Evolutionary conservation across 2,888 invertebrate species (phyloP).

Genomic region (Lamproptera curius): DNA sequence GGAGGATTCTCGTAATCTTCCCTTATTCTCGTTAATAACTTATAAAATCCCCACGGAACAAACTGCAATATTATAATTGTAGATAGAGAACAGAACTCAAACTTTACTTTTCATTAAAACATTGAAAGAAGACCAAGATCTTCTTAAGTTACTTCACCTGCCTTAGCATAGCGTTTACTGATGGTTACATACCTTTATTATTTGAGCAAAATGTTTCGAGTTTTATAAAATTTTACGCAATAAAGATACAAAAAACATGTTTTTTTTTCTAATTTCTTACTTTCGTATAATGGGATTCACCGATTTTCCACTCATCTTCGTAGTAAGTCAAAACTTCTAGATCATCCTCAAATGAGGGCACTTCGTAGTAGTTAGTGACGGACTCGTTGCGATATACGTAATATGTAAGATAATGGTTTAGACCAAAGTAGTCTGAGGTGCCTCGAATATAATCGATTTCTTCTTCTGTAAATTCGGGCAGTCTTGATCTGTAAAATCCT

Average conservation of each 20-base stretch:
- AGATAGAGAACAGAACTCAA: too few species aligned
- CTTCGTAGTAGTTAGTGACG: conserved; percentile 23
- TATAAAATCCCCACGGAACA: conserved; percentile 2
- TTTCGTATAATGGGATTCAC: background rate
- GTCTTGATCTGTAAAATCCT: conserved; percentile 72
- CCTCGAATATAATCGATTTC: conserved; percentile 44
- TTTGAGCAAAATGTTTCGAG: too few species aligned
- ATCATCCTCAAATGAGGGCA: conserved; percentile 40
- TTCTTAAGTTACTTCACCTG: too few species aligned
- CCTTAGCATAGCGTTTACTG: too few species aligned
- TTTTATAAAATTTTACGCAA: too few species aligned
- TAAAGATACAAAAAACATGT: too few species aligned
- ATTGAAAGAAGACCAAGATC: too few species aligned
- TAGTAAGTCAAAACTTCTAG: conserved; percentile 23
- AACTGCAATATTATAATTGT: too few species aligned
- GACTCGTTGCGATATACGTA: conserved; percentile 44
- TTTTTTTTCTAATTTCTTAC: conserved; percentile 4
- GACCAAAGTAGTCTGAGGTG: conserved; percentile 46
- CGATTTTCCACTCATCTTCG: conserved; percentile 23
- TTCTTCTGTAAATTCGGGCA: conserved; percentile 62
- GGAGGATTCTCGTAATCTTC: background rate
- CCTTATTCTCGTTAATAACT: background rate
- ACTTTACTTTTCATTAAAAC: too few species aligned
- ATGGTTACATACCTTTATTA: too few species aligned
- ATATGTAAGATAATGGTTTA: conserved; percentile 81